phyloP scores from a whole-genome alignment of 2,797 vertebrate genomes.

The Natrix natrix region DNA sequence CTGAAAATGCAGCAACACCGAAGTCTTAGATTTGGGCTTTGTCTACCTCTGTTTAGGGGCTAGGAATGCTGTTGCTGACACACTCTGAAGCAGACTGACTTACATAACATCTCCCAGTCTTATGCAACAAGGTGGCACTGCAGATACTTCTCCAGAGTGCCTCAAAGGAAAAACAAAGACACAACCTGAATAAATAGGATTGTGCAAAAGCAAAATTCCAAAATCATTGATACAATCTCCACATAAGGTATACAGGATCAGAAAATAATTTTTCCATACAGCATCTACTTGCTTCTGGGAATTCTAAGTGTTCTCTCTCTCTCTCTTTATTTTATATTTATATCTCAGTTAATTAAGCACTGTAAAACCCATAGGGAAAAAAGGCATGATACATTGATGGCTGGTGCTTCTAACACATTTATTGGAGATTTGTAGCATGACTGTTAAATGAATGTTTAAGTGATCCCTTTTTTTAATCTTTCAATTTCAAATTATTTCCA shows the following conservation, averaged over 20 bases:
- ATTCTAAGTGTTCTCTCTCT: not conserved
- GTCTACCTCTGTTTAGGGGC: not conserved
- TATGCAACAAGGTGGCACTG: not conserved
- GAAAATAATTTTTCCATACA: not conserved
- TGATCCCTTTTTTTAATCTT: not conserved
- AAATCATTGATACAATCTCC: not conserved
- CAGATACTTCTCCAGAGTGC: not conserved
- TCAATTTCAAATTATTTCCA: not conserved
- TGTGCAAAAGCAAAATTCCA: not conserved
- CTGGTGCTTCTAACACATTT: slow-evolving; percentile 21
- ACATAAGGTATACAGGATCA: not conserved
- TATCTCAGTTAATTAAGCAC: slow-evolving; percentile 33
- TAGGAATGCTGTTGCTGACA: not conserved
- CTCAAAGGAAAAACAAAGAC: not conserved
- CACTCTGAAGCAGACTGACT: not conserved
- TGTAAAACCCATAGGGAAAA: slow-evolving; percentile 4
- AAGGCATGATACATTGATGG: slow-evolving; percentile 27
- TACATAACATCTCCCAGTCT: not conserved
- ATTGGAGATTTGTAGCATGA: slow-evolving; percentile 13
- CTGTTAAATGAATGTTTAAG: not conserved
- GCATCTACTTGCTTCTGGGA: not conserved
- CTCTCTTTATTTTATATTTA: slow-evolving; percentile 19
- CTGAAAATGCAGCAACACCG: not conserved
- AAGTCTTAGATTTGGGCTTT: not conserved
- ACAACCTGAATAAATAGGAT: not conserved